Base-by-base conservation (phyloP, 2,797 vertebrate genomes). In the Crocodylus rhombifer region DNA sequence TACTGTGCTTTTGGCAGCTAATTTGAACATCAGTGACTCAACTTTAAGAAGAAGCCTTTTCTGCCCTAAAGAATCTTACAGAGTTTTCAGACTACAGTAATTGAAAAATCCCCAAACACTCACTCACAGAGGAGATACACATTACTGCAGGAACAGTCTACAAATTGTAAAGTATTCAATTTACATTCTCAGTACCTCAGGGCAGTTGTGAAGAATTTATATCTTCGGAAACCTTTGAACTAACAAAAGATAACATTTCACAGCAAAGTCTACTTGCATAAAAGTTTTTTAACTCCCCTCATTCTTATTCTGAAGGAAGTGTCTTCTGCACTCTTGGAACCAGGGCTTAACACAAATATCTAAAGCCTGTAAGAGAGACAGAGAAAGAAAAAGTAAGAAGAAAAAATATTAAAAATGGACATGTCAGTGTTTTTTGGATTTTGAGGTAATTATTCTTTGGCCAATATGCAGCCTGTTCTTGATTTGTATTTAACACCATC, bases 91-190 rank as follows among this genome's bases (percentile, higher is more conserved):
- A 98, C 97, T 98, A 97, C 95, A 96, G 98, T 98, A 98, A 98
- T 98, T 98, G 98, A 98, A 98, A 98, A 98, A 98, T 98, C 97
- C 97, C 98, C 96, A 98, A 98, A 98, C 98, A 98, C 98, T 97
- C 96, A 91, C 97, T 98, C 98, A 98, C 98, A 95, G 97, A 97
- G 97, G 98, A 98, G 98, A 98, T 97, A 97, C 97, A 97, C 97
- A 97, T 97, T 98, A 98, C 97, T 97, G 96, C 95, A 97, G 96
- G 97, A 98, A 95, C 96, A 97, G 98, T 97, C 97, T 98, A 98
- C 98, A 98, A 98, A 98, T 98, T 97, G 98, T 98, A 96, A 98
- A 98, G 98, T 98, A 98, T 98, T 98, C 97, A 98, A 98, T 98
- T 98, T 98, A 98, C 98, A 98, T 98, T 97, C 97, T 94, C 65